Conservation (phyloP, 2,113 vertebrate genomes). For the Quiscalus mexicanus region DNA sequence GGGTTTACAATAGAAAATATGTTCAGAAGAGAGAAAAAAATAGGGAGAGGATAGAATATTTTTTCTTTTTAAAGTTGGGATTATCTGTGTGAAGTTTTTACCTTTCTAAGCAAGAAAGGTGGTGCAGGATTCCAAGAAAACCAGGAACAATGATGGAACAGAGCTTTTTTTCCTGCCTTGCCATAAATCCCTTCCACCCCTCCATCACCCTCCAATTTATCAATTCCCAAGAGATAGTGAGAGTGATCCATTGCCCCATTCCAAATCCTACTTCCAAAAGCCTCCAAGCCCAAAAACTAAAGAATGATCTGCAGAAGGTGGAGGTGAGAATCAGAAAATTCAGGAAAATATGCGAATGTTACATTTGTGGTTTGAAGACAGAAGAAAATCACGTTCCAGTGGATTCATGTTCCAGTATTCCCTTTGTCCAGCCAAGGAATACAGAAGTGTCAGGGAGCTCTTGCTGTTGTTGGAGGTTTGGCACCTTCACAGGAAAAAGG, state of each 20-base stretch:
- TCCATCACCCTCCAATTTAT: neutral
- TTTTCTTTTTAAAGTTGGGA: neutral
- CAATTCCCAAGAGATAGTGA: neutral
- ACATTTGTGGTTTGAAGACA: neutral
- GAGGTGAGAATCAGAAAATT: neutral
- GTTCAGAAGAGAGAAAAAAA: neutral
- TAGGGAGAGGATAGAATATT: fast-evolving
- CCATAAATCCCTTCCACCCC: neutral
- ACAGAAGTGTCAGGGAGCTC: neutral
- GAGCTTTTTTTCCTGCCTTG: neutral
- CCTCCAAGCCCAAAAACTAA: neutral
- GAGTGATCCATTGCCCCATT: neutral
- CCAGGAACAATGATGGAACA: neutral
- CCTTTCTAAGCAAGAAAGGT: neutral
- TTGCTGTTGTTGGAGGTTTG: neutral
- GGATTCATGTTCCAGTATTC: neutral
- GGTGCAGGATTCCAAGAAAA: neutral
- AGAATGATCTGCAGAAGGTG: neutral
- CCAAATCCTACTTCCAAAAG: neutral
- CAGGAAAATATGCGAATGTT: neutral
- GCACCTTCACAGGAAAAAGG: neutral
- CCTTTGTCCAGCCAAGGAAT: neutral
- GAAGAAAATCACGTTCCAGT: neutral
- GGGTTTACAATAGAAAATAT: neutral
- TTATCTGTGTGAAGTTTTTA: neutral